Evolutionary conservation across 2,113 vertebrate genomes (phyloP).

Genomic region (Rhinopomastus cyanomelas): DNA sequence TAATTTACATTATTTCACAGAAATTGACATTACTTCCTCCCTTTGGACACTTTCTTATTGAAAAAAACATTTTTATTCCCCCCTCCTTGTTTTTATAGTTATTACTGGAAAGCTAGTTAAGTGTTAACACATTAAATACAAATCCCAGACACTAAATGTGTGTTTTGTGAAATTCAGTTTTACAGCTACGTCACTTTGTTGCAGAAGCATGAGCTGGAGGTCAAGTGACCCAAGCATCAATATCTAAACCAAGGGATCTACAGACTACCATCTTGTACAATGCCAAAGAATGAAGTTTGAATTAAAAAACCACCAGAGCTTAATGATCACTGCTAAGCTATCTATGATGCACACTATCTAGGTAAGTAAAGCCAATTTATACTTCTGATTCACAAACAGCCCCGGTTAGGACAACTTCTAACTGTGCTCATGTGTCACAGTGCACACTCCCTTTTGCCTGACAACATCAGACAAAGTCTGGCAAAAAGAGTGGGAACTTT

Average conservation of each 20-base stretch:
- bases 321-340: not conserved
- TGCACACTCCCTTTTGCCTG: not conserved
- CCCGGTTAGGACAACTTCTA: not conserved
- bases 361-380: not conserved
- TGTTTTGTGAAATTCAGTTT: not conserved
- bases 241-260: not conserved
- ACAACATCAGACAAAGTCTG: not conserved
- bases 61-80: no score
- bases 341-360: not conserved
- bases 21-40: not conserved
- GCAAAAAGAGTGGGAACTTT: not conserved
- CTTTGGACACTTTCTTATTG: no score
- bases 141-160: not conserved
- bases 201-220: conserved; percentile 1
- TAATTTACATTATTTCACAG: not conserved
- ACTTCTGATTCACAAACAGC: not conserved
- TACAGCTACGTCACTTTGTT: not conserved
- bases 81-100: not conserved
- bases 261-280: not conserved
- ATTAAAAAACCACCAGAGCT: not conserved
- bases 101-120: not conserved
- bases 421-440: not conserved
- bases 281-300: not conserved
- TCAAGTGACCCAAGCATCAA: conserved; percentile 13
- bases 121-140: not conserved